phyloP scores from a whole-genome alignment of 2,888 invertebrate species.

The Myopa tessellatipennis region DNA sequence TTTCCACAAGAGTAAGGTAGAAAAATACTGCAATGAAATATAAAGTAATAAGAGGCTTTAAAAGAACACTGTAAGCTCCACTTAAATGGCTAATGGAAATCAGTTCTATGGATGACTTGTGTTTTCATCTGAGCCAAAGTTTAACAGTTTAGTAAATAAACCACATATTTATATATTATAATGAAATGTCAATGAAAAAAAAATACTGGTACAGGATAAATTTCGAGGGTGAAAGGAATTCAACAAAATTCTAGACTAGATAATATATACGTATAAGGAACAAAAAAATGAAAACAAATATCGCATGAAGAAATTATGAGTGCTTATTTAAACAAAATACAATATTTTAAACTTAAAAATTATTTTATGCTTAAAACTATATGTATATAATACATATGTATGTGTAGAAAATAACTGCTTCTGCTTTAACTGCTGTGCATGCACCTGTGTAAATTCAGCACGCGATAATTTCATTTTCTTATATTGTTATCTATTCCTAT shows the following conservation, averaged over 20 bases:
- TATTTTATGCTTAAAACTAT: constrained; percentile 1
- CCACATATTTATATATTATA: neutral
- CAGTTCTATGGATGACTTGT: constrained; percentile 9
- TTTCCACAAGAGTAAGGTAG: neutral
- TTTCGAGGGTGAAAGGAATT: neutral
- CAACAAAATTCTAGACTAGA: constrained; percentile 24
- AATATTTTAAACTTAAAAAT: neutral
- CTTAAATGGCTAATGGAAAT: neutral
- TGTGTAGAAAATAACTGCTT: neutral
- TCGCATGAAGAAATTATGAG: neutral
- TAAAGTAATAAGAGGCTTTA: neutral
- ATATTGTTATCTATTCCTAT: too few relatives aligned
- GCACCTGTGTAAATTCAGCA: too few relatives aligned
- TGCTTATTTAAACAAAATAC: too few relatives aligned
- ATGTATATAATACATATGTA: neutral
- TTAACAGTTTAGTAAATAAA: constrained; percentile 4
- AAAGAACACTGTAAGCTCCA: neutral
- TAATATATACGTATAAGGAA: constrained; percentile 9
- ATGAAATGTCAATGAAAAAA: constrained; percentile 4
- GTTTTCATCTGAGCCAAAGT: too few relatives aligned
- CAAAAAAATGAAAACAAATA: constrained; percentile 3
- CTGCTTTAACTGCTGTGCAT: neutral
- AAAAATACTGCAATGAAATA: neutral
- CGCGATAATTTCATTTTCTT: too few relatives aligned
- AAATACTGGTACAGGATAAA: constrained; percentile 23